Percentiles rank a stretch among this genome's conserved stretches.
Evolutionary conservation across 1,140 invertebrate species (phyloP).

Genomic region (Sinonovacula constricta): DNA sequence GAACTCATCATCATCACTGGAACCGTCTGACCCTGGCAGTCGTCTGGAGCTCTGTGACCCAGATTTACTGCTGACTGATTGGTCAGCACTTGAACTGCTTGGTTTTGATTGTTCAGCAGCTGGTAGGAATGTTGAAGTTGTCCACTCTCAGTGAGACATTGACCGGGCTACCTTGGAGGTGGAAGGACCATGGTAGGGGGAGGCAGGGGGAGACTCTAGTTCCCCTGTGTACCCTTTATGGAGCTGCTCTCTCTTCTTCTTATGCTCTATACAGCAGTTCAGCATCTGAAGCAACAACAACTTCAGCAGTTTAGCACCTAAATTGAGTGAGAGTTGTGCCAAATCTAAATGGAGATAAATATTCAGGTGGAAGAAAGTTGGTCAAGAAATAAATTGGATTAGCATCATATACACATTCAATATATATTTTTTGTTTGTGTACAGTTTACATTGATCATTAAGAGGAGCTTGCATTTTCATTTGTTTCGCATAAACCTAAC

Average conservation of each 20-base stretch:
- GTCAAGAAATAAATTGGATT: no score
- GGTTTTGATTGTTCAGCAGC: slow-evolving; percentile 1
- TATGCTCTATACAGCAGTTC: slow-evolving; percentile 95
- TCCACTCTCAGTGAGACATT: slow-evolving; percentile 43
- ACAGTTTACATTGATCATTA: no score
- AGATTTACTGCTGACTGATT: not conserved
- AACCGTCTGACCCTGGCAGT: slow-evolving; percentile 78
- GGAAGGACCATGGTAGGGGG: slow-evolving; percentile 40
- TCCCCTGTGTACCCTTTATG: slow-evolving; percentile 62
- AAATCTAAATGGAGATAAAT: no score
- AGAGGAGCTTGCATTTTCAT: no score
- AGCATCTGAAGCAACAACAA: slow-evolving; percentile 94
- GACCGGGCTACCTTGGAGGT: slow-evolving; percentile 46
- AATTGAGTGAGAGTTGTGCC: no score
- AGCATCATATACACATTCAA: no score
- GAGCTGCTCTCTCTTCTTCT: slow-evolving; percentile 80
- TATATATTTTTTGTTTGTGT: no score
- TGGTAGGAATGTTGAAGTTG: not conserved
- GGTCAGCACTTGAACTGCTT: not conserved
- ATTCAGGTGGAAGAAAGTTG: no score
- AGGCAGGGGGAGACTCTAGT: slow-evolving; percentile 26
- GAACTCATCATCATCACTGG: slow-evolving; percentile 85
- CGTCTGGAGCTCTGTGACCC: slow-evolving; percentile 74
- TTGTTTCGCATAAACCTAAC: no score
- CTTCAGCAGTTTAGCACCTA: no score